Conservation (phyloP, 1,140 invertebrate genomes). For the Brevipalpus yothersi region DNA sequence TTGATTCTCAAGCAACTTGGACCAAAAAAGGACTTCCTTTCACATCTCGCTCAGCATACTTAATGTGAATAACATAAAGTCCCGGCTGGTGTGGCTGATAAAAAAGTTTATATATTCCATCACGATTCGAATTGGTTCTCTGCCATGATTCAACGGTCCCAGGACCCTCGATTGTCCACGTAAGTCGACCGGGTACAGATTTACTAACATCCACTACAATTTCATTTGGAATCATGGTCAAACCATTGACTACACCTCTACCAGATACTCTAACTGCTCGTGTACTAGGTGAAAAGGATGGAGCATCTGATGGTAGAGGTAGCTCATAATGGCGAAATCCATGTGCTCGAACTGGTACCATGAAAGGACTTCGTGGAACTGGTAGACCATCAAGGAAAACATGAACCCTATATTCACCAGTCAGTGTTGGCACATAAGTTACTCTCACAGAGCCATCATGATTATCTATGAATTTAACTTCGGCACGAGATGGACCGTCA, state of each 20-base stretch:
- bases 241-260: background rate
- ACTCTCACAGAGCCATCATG: slow-evolving; percentile 86
- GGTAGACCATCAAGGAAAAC: slow-evolving; percentile 87
- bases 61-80: slow-evolving; percentile 72
- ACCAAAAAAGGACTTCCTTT: slow-evolving; percentile 63
- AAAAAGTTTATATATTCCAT: background rate
- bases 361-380: slow-evolving; percentile 36
- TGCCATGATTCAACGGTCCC: background rate
- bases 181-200: slow-evolving; percentile 63
- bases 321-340: background rate
- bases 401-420: slow-evolving; percentile 82
- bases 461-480: slow-evolving; percentile 45
- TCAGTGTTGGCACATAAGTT: slow-evolving; percentile 77
- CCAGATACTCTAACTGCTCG: background rate
- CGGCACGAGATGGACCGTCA: slow-evolving; percentile 25
- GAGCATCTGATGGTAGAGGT: background rate
- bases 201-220: slow-evolving; percentile 72
- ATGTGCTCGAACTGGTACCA: background rate
- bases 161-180: slow-evolving; percentile 46
- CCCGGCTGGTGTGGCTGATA: background rate
- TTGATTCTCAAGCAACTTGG: too few relatives aligned
- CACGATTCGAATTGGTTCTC: background rate
- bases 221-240: slow-evolving; percentile 30
- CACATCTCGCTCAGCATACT: slow-evolving; percentile 91
- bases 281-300: background rate